These are phyloP conservation scores for Sylvia atricapilla DNA, from an alignment of 2,113 vertebrate genomes.

Conservation along the genomic window DNA sequence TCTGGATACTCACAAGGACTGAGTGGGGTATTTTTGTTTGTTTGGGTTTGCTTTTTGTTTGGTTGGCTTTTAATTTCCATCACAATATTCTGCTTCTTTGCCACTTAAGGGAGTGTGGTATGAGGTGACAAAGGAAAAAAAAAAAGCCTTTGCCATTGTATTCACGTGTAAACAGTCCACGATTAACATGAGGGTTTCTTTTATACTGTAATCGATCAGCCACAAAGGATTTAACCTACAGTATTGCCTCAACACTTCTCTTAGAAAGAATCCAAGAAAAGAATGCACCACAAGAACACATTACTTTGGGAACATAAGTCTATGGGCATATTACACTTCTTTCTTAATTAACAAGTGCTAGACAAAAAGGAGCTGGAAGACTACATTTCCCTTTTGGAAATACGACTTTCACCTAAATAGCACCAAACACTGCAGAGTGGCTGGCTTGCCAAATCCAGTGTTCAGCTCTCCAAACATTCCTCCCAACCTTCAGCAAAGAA, in stretches of 20 bases:
- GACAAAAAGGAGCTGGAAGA: not conserved
- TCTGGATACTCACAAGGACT: not conserved
- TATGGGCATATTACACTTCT: not conserved
- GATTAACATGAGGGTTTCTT: not conserved
- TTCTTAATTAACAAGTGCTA: not conserved
- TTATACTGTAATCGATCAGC: not conserved
- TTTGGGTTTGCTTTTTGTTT: not conserved
- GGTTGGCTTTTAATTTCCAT: not conserved
- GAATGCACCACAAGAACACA: not conserved
- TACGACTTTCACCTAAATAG: not conserved
- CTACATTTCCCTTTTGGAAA: not conserved
- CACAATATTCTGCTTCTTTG: not conserved
- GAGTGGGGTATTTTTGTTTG: not conserved
- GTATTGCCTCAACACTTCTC: not conserved
- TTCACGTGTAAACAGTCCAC: not conserved
- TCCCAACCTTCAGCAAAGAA: not conserved
- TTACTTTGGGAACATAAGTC: not conserved
- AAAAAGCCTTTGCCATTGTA: not conserved
- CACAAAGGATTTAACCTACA: not conserved
- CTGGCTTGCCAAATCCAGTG: not conserved
- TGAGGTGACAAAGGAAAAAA: not conserved
- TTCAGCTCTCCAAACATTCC: not conserved
- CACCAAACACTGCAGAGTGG: not conserved
- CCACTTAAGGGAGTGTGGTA: not conserved
- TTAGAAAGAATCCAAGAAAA: not conserved